A percentile compares a stretch with the other conserved stretches of the same genome.
These are phyloP conservation scores for Drosophila rubida DNA, from an alignment of 2,888 invertebrate species.

Conservation along the genomic window DNA sequence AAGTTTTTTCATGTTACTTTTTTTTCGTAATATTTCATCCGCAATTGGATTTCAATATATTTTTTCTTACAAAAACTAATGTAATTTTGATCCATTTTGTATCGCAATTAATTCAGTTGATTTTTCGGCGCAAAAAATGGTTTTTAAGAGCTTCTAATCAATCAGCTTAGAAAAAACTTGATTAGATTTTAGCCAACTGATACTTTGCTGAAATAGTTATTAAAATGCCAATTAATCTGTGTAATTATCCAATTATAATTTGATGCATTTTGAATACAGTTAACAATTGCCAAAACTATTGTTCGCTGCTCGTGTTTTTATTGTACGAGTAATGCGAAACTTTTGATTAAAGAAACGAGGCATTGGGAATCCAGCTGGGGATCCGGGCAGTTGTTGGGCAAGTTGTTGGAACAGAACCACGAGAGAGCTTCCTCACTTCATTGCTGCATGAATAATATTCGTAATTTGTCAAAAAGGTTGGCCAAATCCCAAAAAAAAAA, in stretches of 20 bases:
- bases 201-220: not conserved
- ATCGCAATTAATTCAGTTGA: not conserved
- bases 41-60: too few species aligned
- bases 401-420: slow-evolving; percentile 57
- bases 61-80: too few species aligned
- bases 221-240: not conserved
- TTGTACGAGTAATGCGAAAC: not conserved
- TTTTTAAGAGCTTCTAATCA: not conserved
- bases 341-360: slow-evolving; percentile 37
- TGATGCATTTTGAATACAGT: not conserved
- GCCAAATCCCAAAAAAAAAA: slow-evolving; percentile 75
- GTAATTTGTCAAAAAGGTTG: slow-evolving; percentile 82
- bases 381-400: slow-evolving; percentile 30
- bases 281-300: slow-evolving; percentile 16
- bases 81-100: not conserved
- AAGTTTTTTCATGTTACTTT: too few species aligned
- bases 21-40: too few species aligned
- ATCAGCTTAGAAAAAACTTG: not conserved
- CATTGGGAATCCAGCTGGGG: slow-evolving; percentile 44
- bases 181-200: not conserved
- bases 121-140: not conserved
- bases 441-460: slow-evolving; percentile 82
- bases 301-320: slow-evolving; percentile 14
- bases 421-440: slow-evolving; percentile 76
- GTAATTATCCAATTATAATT: not conserved